phyloP scores from a whole-genome alignment of 2,888 invertebrate genomes.

The Labia minor region DNA sequence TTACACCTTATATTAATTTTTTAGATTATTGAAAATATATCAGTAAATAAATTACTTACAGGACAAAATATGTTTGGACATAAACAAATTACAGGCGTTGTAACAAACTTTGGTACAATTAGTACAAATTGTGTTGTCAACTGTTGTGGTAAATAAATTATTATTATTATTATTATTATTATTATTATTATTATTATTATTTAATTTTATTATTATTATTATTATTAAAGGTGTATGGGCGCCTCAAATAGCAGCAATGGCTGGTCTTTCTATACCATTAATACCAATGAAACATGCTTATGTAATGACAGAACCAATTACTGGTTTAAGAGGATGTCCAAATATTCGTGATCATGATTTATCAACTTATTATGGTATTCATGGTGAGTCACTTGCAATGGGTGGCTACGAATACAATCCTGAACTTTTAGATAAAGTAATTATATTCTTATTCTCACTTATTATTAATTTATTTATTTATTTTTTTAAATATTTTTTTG shows the following conservation, averaged over 20 bases:
- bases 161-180: neutral
- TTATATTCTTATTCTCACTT: constrained; percentile 19
- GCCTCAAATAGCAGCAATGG: constrained; percentile 55
- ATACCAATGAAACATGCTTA: constrained; percentile 82
- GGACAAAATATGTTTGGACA: constrained; percentile 51
- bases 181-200: neutral
- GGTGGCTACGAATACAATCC: constrained; percentile 86
- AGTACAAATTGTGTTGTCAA: constrained; percentile 70
- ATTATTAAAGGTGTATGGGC: constrained; percentile 78
- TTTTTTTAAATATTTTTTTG: too few species aligned
- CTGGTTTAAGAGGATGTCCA: constrained; percentile 61
- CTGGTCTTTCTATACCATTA: constrained; percentile 59
- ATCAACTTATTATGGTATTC: constrained; percentile 69
- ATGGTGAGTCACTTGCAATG: constrained; percentile 70
- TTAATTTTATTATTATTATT: neutral
- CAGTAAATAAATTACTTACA: constrained; percentile 58
- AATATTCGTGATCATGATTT: constrained; percentile 80
- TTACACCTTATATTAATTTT: constrained; percentile 25
- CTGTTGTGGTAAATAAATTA: constrained; percentile 43
- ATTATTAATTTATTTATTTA: too few species aligned
- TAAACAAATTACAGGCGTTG: constrained; percentile 61
- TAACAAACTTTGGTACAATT: constrained; percentile 62
- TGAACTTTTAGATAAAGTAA: constrained; percentile 60
- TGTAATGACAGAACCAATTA: constrained; percentile 67
- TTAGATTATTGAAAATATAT: constrained; percentile 64